Conservation (phyloP, 2,888 invertebrate species). For the Rutpela maculata region DNA sequence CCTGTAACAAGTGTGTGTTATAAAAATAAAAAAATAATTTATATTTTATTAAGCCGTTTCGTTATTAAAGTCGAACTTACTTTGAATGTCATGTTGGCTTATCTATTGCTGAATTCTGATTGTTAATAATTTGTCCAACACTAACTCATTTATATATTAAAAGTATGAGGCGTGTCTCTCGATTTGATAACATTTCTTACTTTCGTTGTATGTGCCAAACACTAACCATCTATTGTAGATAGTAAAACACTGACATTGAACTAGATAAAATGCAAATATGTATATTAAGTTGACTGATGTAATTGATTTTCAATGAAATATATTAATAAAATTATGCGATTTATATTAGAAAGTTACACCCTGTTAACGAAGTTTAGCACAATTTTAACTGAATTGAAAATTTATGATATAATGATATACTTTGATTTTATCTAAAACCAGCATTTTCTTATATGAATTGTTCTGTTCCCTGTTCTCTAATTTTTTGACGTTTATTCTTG, state of each 20-base stretch:
- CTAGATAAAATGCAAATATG: background rate
- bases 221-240: background rate
- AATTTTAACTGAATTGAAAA: too few species aligned
- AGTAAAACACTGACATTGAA: slow-evolving; percentile 11
- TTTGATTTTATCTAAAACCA: background rate
- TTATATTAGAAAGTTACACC: too few species aligned
- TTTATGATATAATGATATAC: background rate
- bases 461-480: too few species aligned
- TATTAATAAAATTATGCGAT: too few species aligned
- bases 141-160: background rate
- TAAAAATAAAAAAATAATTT: too few species aligned
- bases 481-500: too few species aligned
- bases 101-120: background rate
- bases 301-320: background rate
- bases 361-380: too few species aligned
- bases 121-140: background rate
- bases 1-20: slow-evolving; percentile 49
- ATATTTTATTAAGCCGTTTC: background rate
- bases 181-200: background rate
- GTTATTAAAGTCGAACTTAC: slow-evolving; percentile 16
- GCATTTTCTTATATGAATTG: too few species aligned
- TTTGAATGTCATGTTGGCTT: slow-evolving; percentile 38
- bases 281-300: background rate
- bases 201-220: background rate
- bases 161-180: slow-evolving; percentile 9